Percentiles rank a stretch among this genome's conserved stretches.
These are phyloP conservation scores for Sarcophaga caerulescens DNA, from an alignment of 2,888 invertebrate species.

Conservation along the genomic window DNA sequence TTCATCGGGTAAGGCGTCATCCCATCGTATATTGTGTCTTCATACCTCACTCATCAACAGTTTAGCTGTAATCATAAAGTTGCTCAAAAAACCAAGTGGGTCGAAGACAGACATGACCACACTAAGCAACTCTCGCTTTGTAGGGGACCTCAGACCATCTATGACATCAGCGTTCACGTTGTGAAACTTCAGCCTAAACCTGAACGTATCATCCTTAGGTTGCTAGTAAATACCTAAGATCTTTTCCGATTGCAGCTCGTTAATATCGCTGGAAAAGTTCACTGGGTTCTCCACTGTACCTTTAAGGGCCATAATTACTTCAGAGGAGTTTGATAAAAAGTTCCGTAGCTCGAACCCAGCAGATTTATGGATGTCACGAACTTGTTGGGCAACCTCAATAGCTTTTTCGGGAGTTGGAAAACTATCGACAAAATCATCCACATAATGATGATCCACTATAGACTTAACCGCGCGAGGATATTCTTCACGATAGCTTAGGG, in stretches of 20 bases:
- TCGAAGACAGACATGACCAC: conserved; percentile 35
- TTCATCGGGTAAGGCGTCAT: not conserved
- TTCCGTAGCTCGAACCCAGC: conserved; percentile 15
- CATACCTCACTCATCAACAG: conserved; percentile 33
- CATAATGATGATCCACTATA: no score
- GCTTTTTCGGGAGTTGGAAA: no score
- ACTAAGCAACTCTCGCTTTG: conserved; percentile 2
- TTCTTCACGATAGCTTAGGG: no score
- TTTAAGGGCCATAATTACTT: no score
- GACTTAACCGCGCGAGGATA: no score
- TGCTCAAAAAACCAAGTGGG: conserved; percentile 19
- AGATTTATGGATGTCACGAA: conserved; percentile 63
- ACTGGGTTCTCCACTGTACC: no score
- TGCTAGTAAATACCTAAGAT: no score
- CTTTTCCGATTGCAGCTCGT: no score
- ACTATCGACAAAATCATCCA: no score
- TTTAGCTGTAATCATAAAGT: conserved; percentile 7
- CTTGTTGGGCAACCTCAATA: no score
- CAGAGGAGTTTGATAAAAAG: no score
- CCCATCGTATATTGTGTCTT: conserved; percentile 6
- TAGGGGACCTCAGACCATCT: not conserved
- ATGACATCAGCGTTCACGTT: not conserved
- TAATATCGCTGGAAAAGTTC: no score
- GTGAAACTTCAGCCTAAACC: not conserved
- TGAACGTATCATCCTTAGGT: not conserved